A percentile compares a stretch with the other conserved stretches of the same genome.
Evolutionary conservation across 2,888 invertebrate species (phyloP).

Genomic region (Ophraella communa): DNA sequence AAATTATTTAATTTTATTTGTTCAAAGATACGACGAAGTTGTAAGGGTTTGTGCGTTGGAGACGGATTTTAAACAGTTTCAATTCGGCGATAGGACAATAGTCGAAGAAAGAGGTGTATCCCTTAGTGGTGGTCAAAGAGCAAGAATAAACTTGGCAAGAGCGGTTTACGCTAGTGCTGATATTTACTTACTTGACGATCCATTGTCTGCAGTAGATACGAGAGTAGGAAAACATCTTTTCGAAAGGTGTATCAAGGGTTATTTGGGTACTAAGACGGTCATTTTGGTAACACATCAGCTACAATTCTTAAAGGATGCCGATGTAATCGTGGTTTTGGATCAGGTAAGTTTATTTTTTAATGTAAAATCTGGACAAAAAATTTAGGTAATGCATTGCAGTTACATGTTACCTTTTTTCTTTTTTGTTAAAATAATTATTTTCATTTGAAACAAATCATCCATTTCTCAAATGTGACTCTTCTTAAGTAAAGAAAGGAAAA

Average conservation of each 20-base stretch:
- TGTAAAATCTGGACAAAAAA: no score
- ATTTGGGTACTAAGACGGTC: constrained; percentile 68
- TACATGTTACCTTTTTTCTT: no score
- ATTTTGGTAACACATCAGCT: constrained; percentile 88
- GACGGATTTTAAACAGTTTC: constrained; percentile 74
- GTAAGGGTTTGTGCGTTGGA: constrained; percentile 70
- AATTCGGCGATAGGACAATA: constrained; percentile 74
- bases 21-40: constrained; percentile 52
- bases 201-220: constrained; percentile 80
- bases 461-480: no score
- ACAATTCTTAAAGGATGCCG: constrained; percentile 74
- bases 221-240: constrained; percentile 78
- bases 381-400: no score
- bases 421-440: no score
- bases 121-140: constrained; percentile 82
- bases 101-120: constrained; percentile 83
- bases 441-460: no score
- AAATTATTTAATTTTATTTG: background rate
- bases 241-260: constrained; percentile 72
- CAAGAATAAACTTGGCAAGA: constrained; percentile 78
- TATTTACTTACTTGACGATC: constrained; percentile 81
- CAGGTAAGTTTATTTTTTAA: constrained; percentile 61
- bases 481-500: no score
- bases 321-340: constrained; percentile 70
- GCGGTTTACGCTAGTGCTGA: constrained; percentile 79